Conservation (phyloP, 1,140 invertebrate genomes). For the Drepana arcuata region DNA sequence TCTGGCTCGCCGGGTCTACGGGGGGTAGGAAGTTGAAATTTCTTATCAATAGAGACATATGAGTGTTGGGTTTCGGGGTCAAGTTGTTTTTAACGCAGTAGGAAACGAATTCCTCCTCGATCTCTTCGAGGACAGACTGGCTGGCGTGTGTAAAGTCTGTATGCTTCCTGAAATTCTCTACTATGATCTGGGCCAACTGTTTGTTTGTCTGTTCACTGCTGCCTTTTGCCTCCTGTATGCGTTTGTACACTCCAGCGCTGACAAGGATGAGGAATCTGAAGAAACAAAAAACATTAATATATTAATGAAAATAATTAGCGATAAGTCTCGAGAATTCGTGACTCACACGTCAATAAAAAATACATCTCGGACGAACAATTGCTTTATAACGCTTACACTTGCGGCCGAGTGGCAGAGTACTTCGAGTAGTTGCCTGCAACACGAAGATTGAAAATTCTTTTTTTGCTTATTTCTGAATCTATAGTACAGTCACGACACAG, state of each 20-base stretch:
- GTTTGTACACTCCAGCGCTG: conserved; percentile 88
- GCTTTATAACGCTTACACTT: too few relatives aligned
- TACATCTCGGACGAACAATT: too few relatives aligned
- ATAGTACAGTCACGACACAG: too few relatives aligned
- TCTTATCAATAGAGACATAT: conserved; percentile 84
- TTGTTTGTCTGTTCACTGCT: conserved; percentile 86
- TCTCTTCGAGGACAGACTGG: conserved; percentile 90
- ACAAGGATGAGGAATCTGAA: conserved; percentile 85
- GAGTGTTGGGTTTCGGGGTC: conserved; percentile 59
- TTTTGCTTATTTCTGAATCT: too few relatives aligned
- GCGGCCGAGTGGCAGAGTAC: too few relatives aligned
- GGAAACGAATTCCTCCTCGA: conserved; percentile 88
- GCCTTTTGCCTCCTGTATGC: conserved; percentile 83
- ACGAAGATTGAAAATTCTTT: too few relatives aligned
- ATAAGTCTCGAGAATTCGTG: too few relatives aligned
- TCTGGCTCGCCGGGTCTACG: conserved; percentile 65
- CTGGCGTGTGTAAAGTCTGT: conserved; percentile 86
- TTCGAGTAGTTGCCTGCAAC: too few relatives aligned
- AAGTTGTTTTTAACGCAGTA: conserved; percentile 78
- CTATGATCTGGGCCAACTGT: conserved; percentile 83
- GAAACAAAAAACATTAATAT: too few relatives aligned
- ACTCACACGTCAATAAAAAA: too few relatives aligned
- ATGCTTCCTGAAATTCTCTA: conserved; percentile 87
- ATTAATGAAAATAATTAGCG: too few relatives aligned
- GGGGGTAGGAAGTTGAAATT: conserved; percentile 89